Conservation (phyloP, 92 coral and sea anemone genomes). For the Scolanthus callimorphus region DNA sequence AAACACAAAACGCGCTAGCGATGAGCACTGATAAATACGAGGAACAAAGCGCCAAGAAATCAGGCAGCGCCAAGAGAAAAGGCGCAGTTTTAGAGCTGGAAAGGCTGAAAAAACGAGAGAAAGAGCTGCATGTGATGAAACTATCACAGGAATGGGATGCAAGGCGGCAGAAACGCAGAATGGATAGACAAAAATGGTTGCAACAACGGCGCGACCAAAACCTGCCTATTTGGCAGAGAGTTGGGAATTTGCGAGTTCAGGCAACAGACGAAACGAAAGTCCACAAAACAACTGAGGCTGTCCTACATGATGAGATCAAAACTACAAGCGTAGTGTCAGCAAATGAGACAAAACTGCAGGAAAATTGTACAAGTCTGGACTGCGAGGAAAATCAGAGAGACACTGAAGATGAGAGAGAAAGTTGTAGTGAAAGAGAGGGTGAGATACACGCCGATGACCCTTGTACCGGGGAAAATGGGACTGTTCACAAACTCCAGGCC, state of each 20-base stretch:
- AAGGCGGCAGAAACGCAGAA: conserved; percentile 71
- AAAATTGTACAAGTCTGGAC: too few species aligned
- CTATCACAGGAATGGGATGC: conserved; percentile 89
- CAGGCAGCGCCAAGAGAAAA: conserved; percentile 13
- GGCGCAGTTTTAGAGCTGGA: conserved; percentile 29
- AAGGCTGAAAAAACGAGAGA: conserved; percentile 68
- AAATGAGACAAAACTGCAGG: too few species aligned
- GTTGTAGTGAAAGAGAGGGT: too few species aligned
- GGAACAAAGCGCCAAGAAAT: conserved; percentile 10
- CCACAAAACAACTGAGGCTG: too few species aligned
- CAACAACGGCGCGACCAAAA: conserved; percentile 72
- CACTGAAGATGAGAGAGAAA: too few species aligned
- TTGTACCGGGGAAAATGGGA: too few species aligned
- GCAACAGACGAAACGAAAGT: conserved; percentile 35
- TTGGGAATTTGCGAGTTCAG: conserved; percentile 64
- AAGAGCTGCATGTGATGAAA: conserved; percentile 77
- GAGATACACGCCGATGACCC: too few species aligned
- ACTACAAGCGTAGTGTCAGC: too few species aligned
- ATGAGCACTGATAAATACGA: conserved; percentile 7
- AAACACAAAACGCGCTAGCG: not conserved
- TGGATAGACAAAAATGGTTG: conserved; percentile 85
- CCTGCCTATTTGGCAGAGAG: conserved; percentile 53
- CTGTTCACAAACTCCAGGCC: too few species aligned
- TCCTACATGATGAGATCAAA: too few species aligned
- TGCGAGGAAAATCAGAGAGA: too few species aligned